Evolutionary conservation across 2,888 invertebrate species (phyloP), one percentile per base, ranked within the genome.

Genomic region (Andricus quercusramuli): DNA sequence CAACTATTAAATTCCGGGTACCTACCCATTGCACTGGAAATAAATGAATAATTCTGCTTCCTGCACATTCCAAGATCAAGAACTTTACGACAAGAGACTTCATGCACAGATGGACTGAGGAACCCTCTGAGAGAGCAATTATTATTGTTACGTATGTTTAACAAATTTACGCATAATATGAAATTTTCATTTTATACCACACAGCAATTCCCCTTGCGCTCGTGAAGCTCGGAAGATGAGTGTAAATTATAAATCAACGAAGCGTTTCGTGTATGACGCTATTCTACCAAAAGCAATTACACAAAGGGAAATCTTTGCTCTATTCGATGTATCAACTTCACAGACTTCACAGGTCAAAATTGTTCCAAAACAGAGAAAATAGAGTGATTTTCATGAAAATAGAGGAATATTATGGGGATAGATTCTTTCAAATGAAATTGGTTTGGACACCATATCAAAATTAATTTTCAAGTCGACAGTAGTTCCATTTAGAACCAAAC

Each of bases 111-210:
- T 41, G 41, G 13, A 41, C 41, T 41, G 41, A 41, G 41, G 3
- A 41, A 41, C 13, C 41, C 41, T 11, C 13, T 41, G 41, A 41
- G 6, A 20, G 8, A 51, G 20, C 51, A 51, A 51, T 6, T 51
- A 20, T 8, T 3, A 51, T 37, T 8, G 8, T 20, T 51, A 51
- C 51, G 51, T 20, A 51, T 51, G 20, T n/a, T 65, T 65, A 17
- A 11, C 17, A 65, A 11, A 11, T 67, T 41, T 67, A 67, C 37
- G 22, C 44, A 68, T n/a, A 41, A 41, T 68, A 22, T 44, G 37
- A 44, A 68, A 68, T 44, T 41, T 44, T 22, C 41, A 68, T 68
- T 68, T 68, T 22, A 68, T 44, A 44, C 67, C 29, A 25, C 25
- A 44, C 22, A 29, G 17, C 25, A 44, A 68, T 25, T 68, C 47